Conservation (phyloP, 2,797 vertebrate species). For the Prionace glauca region DNA sequence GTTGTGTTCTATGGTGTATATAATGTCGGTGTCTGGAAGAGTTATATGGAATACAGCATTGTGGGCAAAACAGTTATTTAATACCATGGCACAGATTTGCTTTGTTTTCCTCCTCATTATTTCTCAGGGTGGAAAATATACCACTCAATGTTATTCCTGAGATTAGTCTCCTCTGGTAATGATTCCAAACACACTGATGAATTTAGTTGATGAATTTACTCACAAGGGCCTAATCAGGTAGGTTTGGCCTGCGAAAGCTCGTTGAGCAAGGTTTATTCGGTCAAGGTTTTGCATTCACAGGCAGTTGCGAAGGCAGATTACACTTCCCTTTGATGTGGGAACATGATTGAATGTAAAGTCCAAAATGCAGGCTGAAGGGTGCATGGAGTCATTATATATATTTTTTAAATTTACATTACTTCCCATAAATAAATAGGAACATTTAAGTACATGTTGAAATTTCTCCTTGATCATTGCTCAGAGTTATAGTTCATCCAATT, state of each 20-base stretch:
- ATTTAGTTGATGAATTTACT: neutral
- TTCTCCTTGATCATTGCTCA: neutral
- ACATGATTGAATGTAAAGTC: neutral
- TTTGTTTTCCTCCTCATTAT: neutral
- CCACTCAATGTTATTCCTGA: neutral
- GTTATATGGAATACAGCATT: neutral
- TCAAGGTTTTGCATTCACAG: neutral
- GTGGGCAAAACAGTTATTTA: neutral
- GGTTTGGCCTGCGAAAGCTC: neutral
- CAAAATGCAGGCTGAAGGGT: neutral
- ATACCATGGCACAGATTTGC: neutral
- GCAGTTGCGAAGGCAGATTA: neutral
- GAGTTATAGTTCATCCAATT: neutral
- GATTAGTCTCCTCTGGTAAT: conserved; percentile 7
- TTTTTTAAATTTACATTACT: neutral
- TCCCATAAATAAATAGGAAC: neutral
- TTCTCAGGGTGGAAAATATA: neutral
- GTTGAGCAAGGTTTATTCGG: neutral
- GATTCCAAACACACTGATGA: neutral
- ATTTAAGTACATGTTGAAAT: conserved; percentile 8
- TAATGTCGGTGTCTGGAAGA: neutral
- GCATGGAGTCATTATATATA: neutral
- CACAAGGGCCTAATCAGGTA: neutral
- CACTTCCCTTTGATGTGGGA: neutral
- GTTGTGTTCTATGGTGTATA: too few relatives aligned